Percentiles rank a stretch among this genome's conserved stretches.
Evolutionary conservation across 2,888 invertebrate species (phyloP).

Genomic region (Tetropium fuscum): DNA sequence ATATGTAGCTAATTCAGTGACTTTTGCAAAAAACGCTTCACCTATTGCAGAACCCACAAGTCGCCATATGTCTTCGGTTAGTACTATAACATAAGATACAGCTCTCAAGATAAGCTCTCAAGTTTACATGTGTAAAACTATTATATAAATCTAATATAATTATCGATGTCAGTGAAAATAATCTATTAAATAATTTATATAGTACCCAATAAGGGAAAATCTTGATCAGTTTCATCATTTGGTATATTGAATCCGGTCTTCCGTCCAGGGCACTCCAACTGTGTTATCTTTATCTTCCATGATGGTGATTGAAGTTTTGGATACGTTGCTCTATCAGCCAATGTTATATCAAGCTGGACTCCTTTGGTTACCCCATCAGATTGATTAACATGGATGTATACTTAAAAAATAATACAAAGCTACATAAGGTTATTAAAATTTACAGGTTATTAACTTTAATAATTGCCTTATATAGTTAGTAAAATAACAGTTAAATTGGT

Average conservation of each 20-base stretch:
- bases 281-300: conserved; percentile 60
- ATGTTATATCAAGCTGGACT: conserved; percentile 46
- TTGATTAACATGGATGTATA: conserved; percentile 54
- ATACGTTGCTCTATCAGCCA: conserved; percentile 65
- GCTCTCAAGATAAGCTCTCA: no score
- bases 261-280: conserved; percentile 59
- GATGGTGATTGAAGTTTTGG: conserved; percentile 41
- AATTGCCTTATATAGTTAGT: no score
- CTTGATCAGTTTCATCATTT: conserved; percentile 45
- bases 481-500: neutral
- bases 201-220: conserved; percentile 51
- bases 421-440: no score
- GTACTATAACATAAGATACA: no score
- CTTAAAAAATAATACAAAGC: conserved; percentile 42
- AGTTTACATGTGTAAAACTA: no score
- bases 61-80: no score
- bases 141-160: no score
- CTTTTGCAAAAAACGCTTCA: no score
- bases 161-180: no score
- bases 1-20: no score
- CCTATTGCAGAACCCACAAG: no score
- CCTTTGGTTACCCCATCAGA: conserved; percentile 43
- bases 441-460: no score
- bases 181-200: neutral
- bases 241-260: conserved; percentile 37